Conservation (phyloP, 2,888 invertebrate genomes). For the Folsomia candida region DNA sequence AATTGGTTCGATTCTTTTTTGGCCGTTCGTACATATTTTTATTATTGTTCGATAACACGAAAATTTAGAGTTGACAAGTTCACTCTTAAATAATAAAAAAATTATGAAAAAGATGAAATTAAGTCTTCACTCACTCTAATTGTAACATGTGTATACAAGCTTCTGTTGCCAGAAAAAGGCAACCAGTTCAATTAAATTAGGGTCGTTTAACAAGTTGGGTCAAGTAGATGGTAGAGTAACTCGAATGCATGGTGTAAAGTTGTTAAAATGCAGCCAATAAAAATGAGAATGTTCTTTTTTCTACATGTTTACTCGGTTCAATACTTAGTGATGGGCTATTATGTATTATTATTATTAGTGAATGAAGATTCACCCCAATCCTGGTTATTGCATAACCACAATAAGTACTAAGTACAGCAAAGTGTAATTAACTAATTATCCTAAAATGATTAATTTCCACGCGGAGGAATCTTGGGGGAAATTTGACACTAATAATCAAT, state of each 20-base stretch:
- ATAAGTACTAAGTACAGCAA: not conserved
- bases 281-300: not conserved
- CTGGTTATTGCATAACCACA: not conserved
- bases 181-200: not conserved
- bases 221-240: not conserved
- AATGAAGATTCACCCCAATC: not conserved
- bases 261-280: not conserved
- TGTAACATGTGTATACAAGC: not conserved
- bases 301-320: not conserved
- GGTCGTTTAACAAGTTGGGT: not conserved
- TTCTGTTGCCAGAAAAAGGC: not conserved
- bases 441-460: not conserved
- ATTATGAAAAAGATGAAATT: not conserved
- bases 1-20: not conserved
- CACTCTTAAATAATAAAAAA: not conserved
- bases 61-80: not conserved
- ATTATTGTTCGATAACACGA: not conserved
- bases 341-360: not conserved
- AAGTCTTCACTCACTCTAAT: not conserved
- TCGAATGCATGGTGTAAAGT: not conserved
- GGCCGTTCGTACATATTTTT: not conserved
- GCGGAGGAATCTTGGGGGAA: not conserved
- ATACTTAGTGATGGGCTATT: not conserved
- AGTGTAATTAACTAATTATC: not conserved
- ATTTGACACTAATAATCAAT: conserved; percentile 4